These are phyloP conservation scores for Pegoplata infirma DNA, from an alignment of 2,888 invertebrate genomes.

Conservation along the genomic window DNA sequence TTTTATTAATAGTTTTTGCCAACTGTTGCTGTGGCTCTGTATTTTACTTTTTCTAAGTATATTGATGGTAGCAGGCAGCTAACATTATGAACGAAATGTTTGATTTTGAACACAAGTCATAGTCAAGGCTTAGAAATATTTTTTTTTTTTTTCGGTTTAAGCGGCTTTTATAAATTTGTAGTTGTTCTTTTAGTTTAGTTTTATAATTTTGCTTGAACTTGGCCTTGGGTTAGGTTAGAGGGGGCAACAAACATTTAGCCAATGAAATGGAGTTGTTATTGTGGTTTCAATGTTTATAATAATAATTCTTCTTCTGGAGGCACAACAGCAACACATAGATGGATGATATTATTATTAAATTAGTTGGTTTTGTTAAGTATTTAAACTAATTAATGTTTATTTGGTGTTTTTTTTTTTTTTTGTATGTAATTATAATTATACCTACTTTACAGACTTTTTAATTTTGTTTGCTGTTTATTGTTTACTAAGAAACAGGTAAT, in stretches of 20 bases:
- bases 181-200: background rate
- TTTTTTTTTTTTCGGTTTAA: background rate
- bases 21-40: background rate
- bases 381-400: constrained; percentile 22
- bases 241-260: constrained; percentile 27
- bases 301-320: background rate
- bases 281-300: background rate
- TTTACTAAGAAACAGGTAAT: background rate
- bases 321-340: no score
- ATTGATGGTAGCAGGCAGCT: no score
- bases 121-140: background rate
- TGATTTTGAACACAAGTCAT: background rate
- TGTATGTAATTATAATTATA: background rate
- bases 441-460: background rate
- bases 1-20: constrained; percentile 25
- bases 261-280: constrained; percentile 7
- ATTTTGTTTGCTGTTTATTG: background rate
- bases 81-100: constrained; percentile 3
- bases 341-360: constrained; percentile 31
- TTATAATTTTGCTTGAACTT: constrained; percentile 34
- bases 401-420: constrained; percentile 4
- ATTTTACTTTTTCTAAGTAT: no score
- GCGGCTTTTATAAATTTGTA: background rate
- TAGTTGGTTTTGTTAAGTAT: constrained; percentile 19
- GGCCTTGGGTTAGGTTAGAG: constrained; percentile 48